phyloP scores from a whole-genome alignment of 2,113 vertebrate species.

The Hucho hucho region DNA sequence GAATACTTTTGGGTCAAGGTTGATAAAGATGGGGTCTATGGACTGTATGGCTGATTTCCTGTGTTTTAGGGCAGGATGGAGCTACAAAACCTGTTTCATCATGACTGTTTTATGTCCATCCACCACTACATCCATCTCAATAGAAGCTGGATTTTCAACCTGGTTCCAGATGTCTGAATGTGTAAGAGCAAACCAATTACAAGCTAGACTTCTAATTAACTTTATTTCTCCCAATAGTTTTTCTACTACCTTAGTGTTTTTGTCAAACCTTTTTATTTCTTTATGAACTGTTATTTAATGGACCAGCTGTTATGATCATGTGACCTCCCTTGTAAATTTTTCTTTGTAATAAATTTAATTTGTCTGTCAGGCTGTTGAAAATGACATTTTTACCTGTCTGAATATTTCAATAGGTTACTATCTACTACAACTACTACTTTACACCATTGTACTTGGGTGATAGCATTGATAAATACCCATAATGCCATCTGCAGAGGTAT shows the following conservation, averaged over 20 bases:
- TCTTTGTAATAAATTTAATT: constrained; percentile 64
- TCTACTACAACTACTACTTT: too few relatives aligned
- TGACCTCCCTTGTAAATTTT: constrained; percentile 61
- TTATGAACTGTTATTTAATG: constrained; percentile 41
- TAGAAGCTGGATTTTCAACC: not conserved
- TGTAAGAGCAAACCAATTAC: not conserved
- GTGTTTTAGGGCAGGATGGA: too few relatives aligned
- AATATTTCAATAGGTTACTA: too few relatives aligned
- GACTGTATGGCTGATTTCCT: not conserved
- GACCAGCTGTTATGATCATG: constrained; percentile 55
- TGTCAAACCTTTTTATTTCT: constrained; percentile 21
- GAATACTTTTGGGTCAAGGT: not conserved
- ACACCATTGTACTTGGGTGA: too few relatives aligned
- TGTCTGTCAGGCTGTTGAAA: constrained; percentile 27
- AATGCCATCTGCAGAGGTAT: constrained; percentile 15
- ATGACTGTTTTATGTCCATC: not conserved
- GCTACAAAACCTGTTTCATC: not conserved
- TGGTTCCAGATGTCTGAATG: not conserved
- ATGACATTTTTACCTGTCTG: not conserved
- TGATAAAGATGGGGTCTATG: not conserved
- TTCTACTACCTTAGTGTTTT: constrained; percentile 12
- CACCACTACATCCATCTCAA: not conserved
- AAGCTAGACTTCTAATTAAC: not conserved
- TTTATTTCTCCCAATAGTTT: constrained; percentile 24
- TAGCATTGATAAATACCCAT: too few relatives aligned